Evolutionary conservation across 1,140 invertebrate genomes (phyloP).

Genomic region (Drosophila eugracilis): DNA sequence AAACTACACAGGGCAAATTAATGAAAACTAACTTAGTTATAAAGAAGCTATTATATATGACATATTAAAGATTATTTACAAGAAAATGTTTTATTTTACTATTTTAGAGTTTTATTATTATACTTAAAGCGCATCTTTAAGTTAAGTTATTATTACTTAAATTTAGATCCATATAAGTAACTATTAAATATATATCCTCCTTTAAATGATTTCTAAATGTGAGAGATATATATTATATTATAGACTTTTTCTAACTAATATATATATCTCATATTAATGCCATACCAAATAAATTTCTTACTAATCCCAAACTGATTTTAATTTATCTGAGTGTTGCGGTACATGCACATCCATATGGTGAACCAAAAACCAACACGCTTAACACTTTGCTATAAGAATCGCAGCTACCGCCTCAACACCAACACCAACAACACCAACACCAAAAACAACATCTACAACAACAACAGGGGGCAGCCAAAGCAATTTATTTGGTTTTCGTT

Average conservation of each 20-base stretch:
- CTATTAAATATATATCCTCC: too few species aligned
- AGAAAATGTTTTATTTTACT: too few species aligned
- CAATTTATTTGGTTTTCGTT: constrained; percentile 67
- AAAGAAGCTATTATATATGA: too few species aligned
- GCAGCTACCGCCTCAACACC: constrained; percentile 50
- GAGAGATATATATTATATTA: too few species aligned
- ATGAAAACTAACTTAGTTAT: neutral
- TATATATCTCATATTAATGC: too few species aligned
- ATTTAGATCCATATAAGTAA: too few species aligned
- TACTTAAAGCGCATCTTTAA: too few species aligned
- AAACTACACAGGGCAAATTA: neutral
- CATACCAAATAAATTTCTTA: neutral
- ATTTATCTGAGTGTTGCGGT: constrained; percentile 5
- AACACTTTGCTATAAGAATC: constrained; percentile 73
- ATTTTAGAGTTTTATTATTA: too few species aligned
- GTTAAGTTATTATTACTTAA: too few species aligned
- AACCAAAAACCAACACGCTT: constrained; percentile 62
- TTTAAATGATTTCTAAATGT: too few species aligned
- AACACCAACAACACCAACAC: neutral
- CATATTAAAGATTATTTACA: too few species aligned
- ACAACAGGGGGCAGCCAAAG: constrained; percentile 30
- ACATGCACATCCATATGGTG: constrained; percentile 32
- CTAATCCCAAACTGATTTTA: neutral
- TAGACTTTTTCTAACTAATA: too few species aligned
- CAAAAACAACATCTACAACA: constrained; percentile 21